These are phyloP conservation scores for Danaus plexippus DNA, from an alignment of 1,140 invertebrate genomes.

Conservation along the genomic window DNA sequence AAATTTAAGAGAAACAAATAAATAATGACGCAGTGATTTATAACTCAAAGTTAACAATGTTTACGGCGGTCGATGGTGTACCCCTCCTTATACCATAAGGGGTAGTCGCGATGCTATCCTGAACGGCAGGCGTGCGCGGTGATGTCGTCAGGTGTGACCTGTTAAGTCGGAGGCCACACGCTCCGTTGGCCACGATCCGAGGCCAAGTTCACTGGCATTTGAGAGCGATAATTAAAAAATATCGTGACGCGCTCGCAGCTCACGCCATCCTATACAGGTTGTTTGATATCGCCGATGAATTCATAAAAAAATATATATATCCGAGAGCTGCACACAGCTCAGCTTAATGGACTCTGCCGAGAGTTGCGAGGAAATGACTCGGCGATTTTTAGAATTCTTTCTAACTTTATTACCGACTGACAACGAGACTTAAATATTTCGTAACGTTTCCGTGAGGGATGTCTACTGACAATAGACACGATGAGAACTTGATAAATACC, in stretches of 20 bases:
- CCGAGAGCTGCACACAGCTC: conserved; percentile 18
- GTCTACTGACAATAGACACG: conserved; percentile 13
- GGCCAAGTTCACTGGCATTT: conserved; percentile 71
- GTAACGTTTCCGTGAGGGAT: conserved; percentile 12
- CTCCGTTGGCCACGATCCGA: conserved; percentile 50
- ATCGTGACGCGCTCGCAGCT: conserved; percentile 59
- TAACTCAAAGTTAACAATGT: too few relatives aligned
- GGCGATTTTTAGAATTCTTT: conserved; percentile 8
- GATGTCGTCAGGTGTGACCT: conserved; percentile 59
- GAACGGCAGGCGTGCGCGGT: conserved; percentile 33
- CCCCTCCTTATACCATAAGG: not conserved
- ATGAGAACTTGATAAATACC: conserved; percentile 9
- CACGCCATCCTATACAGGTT: conserved; percentile 61
- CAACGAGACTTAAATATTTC: conserved; percentile 9
- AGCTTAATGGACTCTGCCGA: conserved; percentile 24
- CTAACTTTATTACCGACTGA: conserved; percentile 14
- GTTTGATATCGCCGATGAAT: conserved; percentile 31
- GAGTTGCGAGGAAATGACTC: conserved; percentile 24
- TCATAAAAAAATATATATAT: conserved; percentile 23
- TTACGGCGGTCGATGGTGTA: too few relatives aligned
- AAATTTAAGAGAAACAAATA: too few relatives aligned
- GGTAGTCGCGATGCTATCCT: conserved; percentile 12
- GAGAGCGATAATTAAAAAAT: conserved; percentile 69
- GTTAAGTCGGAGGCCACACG: conserved; percentile 50
- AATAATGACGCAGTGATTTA: too few relatives aligned